Evolutionary conservation across 2,888 invertebrate species (phyloP).

Genomic region (Lysandra bellargus): DNA sequence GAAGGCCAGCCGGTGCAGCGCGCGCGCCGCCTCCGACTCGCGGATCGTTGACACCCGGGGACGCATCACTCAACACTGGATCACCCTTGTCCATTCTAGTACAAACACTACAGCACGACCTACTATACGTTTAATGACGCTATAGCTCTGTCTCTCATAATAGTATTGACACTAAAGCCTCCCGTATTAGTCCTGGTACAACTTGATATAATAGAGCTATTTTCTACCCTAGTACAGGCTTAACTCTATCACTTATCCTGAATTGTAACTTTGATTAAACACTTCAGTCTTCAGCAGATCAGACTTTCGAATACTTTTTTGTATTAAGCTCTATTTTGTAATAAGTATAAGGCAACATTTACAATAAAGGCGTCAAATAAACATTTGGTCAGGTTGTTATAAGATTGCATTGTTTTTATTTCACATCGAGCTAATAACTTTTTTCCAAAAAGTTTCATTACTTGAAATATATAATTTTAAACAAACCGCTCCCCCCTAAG

Average conservation of each 20-base stretch:
- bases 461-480: background rate
- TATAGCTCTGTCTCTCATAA: no score
- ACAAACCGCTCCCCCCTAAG: background rate
- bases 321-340: background rate
- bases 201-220: no score
- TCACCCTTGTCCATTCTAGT: background rate
- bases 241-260: no score
- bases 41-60: conserved; percentile 52
- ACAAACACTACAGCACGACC: background rate
- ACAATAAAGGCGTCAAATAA: background rate
- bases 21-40: conserved; percentile 78
- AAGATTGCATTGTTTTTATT: background rate
- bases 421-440: background rate
- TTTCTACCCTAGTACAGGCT: no score
- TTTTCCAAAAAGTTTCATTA: background rate
- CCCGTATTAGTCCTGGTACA: no score
- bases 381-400: background rate
- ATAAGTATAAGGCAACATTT: background rate
- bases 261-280: no score
- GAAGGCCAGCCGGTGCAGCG: conserved; percentile 86
- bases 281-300: background rate
- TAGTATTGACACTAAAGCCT: no score
- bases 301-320: background rate
- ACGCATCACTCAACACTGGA: conserved; percentile 51
- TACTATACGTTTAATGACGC: background rate